Conservation (phyloP, 1,140 invertebrate genomes). For the Vollenhovia emeryi region DNA sequence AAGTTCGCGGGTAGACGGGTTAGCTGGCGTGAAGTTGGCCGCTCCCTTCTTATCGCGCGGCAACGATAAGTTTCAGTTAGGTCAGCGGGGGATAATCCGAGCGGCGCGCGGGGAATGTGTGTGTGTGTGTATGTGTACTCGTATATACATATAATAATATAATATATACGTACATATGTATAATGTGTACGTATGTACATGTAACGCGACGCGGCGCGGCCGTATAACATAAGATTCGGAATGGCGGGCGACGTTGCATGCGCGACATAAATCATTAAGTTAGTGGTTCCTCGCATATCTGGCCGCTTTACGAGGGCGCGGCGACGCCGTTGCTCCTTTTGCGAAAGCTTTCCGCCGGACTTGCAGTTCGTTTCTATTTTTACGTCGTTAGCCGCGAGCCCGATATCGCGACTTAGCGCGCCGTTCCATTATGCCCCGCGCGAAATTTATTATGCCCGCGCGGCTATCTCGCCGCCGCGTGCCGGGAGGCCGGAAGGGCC, state of each 20-base stretch:
- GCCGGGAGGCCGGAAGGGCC: conserved; percentile 13
- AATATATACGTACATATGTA: not conserved
- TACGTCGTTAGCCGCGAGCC: conserved; percentile 47
- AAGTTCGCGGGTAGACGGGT: conserved; percentile 43
- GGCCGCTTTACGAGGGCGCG: conserved; percentile 53
- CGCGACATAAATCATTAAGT: conserved; percentile 61
- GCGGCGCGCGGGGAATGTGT: not conserved
- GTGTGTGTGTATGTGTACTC: too few relatives aligned
- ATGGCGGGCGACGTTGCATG: conserved; percentile 57
- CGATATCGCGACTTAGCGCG: conserved; percentile 50
- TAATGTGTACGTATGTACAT: not conserved
- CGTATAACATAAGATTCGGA: conserved; percentile 58
- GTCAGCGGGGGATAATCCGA: conserved; percentile 58
- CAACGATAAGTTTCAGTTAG: conserved; percentile 61
- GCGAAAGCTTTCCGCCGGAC: conserved; percentile 15
- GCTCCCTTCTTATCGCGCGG: conserved; percentile 56
- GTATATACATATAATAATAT: not conserved
- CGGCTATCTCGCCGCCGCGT: conserved; percentile 25
- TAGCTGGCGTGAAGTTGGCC: conserved; percentile 47
- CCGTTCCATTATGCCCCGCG: conserved; percentile 41
- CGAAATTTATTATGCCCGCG: conserved; percentile 46
- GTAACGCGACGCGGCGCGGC: conserved; percentile 26
- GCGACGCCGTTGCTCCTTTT: conserved; percentile 40
- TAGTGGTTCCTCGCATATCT: conserved; percentile 59
- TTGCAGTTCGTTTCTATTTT: conserved; percentile 53